These are phyloP conservation scores for Eudemis profundana DNA, from an alignment of 2,888 invertebrate species.

Conservation along the genomic window DNA sequence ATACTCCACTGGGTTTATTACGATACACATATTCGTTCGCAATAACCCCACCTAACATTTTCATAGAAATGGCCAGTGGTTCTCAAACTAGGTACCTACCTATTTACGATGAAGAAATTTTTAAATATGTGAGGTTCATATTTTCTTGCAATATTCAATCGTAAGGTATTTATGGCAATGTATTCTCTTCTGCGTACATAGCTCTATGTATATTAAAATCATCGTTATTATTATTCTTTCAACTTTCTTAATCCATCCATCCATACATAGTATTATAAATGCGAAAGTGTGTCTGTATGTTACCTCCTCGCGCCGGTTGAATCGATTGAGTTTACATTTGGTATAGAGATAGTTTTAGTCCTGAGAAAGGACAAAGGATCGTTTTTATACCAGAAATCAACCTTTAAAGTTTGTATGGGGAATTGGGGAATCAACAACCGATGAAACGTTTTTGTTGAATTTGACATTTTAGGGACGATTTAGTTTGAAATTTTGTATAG, in stretches of 20 bases:
- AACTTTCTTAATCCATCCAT: slow-evolving; percentile 1
- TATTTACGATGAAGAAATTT: slow-evolving; percentile 2
- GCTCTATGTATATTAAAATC: background rate
- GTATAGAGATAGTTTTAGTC: too few species aligned
- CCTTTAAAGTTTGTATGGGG: slow-evolving; percentile 1
- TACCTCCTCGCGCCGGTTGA: too few species aligned
- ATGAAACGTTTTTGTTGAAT: background rate
- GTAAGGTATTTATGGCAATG: background rate
- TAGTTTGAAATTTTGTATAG: background rate
- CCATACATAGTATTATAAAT: background rate
- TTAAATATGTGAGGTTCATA: background rate
- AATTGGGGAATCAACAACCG: slow-evolving; percentile 1
- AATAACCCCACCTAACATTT: too few species aligned
- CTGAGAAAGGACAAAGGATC: too few species aligned
- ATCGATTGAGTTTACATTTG: slow-evolving; percentile 4
- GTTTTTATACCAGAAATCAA: too few species aligned
- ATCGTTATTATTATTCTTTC: slow-evolving; percentile 9
- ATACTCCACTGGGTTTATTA: too few species aligned
- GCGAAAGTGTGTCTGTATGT: background rate
- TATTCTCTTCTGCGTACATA: background rate
- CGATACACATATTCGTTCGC: too few species aligned
- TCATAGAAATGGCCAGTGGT: too few species aligned
- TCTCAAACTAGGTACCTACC: slow-evolving; percentile 16
- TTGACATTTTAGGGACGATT: too few species aligned
- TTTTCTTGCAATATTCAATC: background rate